Evolutionary conservation across 1,140 invertebrate genomes (phyloP), one percentile per base, ranked within the genome.

Genomic region (Ips typographus): DNA sequence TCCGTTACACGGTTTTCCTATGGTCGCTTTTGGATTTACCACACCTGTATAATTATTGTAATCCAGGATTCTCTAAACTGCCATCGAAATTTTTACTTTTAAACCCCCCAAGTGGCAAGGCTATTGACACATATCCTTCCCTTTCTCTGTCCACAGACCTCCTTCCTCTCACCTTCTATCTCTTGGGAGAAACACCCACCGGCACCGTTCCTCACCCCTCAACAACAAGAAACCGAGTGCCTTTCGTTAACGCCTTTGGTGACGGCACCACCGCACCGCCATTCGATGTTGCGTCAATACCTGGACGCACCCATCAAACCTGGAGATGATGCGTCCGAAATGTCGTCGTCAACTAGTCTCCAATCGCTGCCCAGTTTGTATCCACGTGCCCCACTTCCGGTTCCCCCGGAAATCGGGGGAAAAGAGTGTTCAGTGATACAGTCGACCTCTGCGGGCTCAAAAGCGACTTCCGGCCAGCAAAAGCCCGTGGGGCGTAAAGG

Each of bases 121-220:
- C 70, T 67, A 77, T 76, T 73, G 81, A 83, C 80, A 84, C 81
- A 84, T 82, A 83, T 86, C 85, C 85, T 86, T 86, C 86, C 84
- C 84, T 86, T 70, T 86, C 84, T 77, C 74, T 88, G 86, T 89
- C 87, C 85, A 86, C 86, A 89, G 87, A 88, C 80, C 62, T 55
- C 62, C 49, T 65, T 71, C 69, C 69, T 66, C n/a, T 5, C 69
- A 61, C 69, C 69, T 66, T 71, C 69, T 77, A 81, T 77, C 80
- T 79, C 76, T 75, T 79, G 77, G 78, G 78, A 78, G 76, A 80
- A 78, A 70, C 62, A 71, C 58, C 56, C 43, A 68, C 52, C 52
- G 40, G 58, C 70, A 44, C 51, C 63, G 41, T 52, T 55, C 63
- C 65, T 22, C 22, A 22, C 22, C 22, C 22, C 22, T 22, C 22